Evolutionary conservation across 2,113 vertebrate species (phyloP).

Genomic region (Ammodytes marinus): DNA sequence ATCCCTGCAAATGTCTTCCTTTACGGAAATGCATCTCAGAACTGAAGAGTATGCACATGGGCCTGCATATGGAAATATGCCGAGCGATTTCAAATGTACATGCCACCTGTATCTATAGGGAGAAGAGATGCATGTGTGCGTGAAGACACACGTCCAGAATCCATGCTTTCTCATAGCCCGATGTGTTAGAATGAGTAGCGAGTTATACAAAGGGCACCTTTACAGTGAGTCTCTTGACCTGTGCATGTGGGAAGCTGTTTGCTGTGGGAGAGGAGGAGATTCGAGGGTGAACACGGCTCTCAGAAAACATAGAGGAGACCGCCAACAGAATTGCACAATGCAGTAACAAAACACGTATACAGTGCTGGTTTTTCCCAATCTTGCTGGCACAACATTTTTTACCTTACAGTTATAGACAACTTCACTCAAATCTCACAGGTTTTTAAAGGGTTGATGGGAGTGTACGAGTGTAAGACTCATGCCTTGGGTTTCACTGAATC

Average conservation of each 20-base stretch:
- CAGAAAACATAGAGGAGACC: constrained; percentile 37
- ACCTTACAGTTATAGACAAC: constrained; percentile 7
- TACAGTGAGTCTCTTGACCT: constrained; percentile 58
- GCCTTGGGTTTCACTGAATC: constrained; percentile 6
- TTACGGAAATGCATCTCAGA: constrained; percentile 38
- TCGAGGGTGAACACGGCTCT: constrained; percentile 42
- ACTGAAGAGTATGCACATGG: constrained; percentile 7
- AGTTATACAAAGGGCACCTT: constrained; percentile 44
- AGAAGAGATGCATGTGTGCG: background rate
- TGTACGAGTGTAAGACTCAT: background rate
- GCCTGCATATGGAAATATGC: background rate
- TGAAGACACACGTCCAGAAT: background rate
- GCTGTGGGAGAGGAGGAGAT: constrained; percentile 54
- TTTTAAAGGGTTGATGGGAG: background rate
- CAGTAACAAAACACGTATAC: constrained; percentile 22
- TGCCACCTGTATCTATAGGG: background rate
- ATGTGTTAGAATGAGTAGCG: constrained; percentile 42
- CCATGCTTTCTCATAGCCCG: background rate
- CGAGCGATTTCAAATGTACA: background rate
- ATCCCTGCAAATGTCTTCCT: constrained; percentile 50
- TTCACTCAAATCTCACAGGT: constrained; percentile 18
- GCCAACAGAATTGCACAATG: constrained; percentile 20
- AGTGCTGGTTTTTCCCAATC: constrained; percentile 11
- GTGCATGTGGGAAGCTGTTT: constrained; percentile 71
- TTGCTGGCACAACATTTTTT: constrained; percentile 25